Evolutionary conservation across 2,113 vertebrate species (phyloP), one percentile per base, ranked within the genome.

Genomic region (Probosciger aterrimus): DNA sequence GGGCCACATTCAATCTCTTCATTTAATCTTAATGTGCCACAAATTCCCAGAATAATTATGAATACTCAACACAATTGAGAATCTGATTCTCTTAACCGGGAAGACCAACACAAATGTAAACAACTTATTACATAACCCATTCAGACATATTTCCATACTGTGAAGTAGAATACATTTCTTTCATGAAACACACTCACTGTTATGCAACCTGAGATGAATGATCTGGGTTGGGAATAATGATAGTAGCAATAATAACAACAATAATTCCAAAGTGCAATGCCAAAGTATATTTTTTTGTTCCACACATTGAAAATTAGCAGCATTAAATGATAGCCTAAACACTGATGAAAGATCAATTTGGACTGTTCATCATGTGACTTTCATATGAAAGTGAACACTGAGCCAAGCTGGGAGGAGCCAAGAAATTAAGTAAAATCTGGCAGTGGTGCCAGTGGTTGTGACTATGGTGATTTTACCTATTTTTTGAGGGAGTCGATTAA

Each of bases 161-260:
- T 82, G 65, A 95, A 76, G 35, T 9, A 62, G 33, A 84, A 84
- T 22, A 47, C 16, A 35, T 11, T 70, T 88, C 57, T 82, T 92
- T 82, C 86, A 91, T 44, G 86, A 84, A 93, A 47, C 39, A 68
- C 20, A 50, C 10, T 63, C 0, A 6, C 8, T 84, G 60, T 92
- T 91, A 82, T 44, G 64, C 69, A 95, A 96, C 27, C 11, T 39
- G 39, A 91, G 65, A 89, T 91, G 60, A 95, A 84, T 75, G 43
- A 92, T 84, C 84, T 68, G 50, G 15, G 65, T 89, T 33, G 33
- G 17, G 18, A 88, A 68, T 68, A 77, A 75, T 10, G 30, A 22
- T 14, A 82, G 35, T 4, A 91, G 33, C 16, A 94, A 79, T 18
- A 82, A 71, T 10, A 90, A 86, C 24, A 75, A 75, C 35, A 92